Evolutionary conservation across 1,140 invertebrate species (phyloP).

Genomic region (Musca vetustissima): DNA sequence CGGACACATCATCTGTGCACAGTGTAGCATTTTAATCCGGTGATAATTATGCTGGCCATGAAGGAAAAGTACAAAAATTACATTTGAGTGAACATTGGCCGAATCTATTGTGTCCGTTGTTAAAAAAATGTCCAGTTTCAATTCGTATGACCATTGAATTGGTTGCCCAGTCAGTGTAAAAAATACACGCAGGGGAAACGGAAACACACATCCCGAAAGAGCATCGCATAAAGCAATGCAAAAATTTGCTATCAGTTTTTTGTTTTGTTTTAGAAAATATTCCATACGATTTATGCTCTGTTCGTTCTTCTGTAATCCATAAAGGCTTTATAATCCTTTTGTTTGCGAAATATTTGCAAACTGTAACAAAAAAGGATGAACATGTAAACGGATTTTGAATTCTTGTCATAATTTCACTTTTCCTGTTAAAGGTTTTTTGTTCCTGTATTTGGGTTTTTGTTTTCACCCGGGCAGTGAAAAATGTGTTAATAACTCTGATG

Average conservation of each 20-base stretch:
- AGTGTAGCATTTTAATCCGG: neutral
- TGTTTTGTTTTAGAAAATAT: no score
- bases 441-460: neutral
- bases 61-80: conserved; percentile 2
- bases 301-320: conserved; percentile 2
- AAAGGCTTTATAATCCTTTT: conserved; percentile 22
- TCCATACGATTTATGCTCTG: no score
- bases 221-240: no score
- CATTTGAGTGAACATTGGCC: neutral
- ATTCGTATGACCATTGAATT: neutral
- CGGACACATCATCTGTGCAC: neutral
- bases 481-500: conserved; percentile 11
- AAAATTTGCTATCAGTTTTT: no score
- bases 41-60: neutral
- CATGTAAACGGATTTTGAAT: conserved; percentile 3
- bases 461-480: no score
- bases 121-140: conserved; percentile 11
- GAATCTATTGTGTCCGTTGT: conserved; percentile 9
- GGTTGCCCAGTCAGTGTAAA: no score
- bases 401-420: conserved; percentile 22
- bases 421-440: conserved; percentile 9
- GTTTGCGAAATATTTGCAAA: conserved; percentile 8
- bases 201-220: no score
- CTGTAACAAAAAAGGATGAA: neutral
- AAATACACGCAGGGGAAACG: no score